Evolutionary conservation across 2,888 invertebrate genomes (phyloP), one percentile per base, ranked within the genome.

Genomic region (Hybos culiciformis): DNA sequence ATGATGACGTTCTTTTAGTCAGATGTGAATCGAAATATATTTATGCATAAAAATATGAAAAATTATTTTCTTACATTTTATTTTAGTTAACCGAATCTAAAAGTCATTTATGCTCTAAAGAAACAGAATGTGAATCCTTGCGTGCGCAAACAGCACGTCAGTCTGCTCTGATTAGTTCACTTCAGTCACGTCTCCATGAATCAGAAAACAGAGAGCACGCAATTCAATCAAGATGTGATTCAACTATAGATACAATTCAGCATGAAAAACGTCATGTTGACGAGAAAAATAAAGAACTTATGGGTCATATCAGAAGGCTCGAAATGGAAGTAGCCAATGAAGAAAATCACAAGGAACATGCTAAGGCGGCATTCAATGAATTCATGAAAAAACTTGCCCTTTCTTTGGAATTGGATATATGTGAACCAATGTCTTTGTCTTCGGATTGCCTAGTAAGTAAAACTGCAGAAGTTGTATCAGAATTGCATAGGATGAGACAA

Each of bases 81-180:
- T 39, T 33, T 15, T 15, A 83, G 82, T 70, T 81, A 24, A 74
- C 77, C 53, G 83, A 84, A 54, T 70, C 76, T 56, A 83, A 80
- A 65, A 75, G 73, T 49, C 76, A 77, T 56, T 70, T 85, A 60
- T 72, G 83, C 53, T 71, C 77, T 21, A 68, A 80, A 54, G 85
- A 87, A 54, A 73, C 85, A 46, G 83, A 84, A 59, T 77, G 80
- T 21, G 87, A 88, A 61, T 78, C 80, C 15, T 81, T 88, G 53
- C 81, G 83, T 7, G 84, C 88, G 49, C 88, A 87, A 62, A 76
- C 83, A 37, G 87, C 86, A 2, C 70, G 88, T 29, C 86, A 88
- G 62, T 82, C 80, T 54, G 79, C 87, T 1, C 72, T 87, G 36
- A 82, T 88, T 51, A 75, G 76, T 4, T 86, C 87, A 0, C 71